phyloP scores from a whole-genome alignment of 2,113 vertebrate genomes.

The Istiophorus platypterus region DNA sequence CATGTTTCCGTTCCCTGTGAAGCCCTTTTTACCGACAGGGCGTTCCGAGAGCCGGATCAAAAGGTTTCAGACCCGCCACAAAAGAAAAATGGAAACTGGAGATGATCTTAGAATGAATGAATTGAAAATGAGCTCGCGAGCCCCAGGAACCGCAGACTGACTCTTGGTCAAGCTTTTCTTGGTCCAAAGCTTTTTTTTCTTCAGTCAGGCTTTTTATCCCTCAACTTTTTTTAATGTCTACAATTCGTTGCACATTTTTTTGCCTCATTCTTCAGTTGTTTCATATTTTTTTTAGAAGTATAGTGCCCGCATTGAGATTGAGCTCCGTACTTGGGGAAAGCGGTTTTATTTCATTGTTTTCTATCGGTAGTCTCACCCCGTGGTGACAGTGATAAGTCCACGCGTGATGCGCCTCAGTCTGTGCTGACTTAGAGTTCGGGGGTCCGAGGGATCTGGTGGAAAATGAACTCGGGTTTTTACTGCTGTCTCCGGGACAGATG shows the following conservation, averaged over 20 bases:
- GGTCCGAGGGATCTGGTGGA: background rate
- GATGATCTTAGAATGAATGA: conserved; percentile 88
- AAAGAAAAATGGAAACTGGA: conserved; percentile 94
- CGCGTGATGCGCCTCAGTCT: background rate
- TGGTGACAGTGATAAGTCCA: too few relatives aligned
- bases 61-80: conserved; percentile 89
- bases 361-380: too few relatives aligned
- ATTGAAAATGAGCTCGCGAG: conserved; percentile 87
- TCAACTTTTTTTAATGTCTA: background rate
- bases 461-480: background rate
- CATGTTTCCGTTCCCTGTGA: conserved; percentile 92
- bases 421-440: background rate
- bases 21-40: conserved; percentile 90
- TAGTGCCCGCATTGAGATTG: background rate
- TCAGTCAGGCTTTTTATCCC: background rate
- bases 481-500: background rate
- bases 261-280: too few relatives aligned
- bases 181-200: background rate
- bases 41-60: conserved; percentile 93
- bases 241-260: too few relatives aligned
- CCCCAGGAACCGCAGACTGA: conserved; percentile 82
- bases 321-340: background rate
- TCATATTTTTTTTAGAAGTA: too few relatives aligned
- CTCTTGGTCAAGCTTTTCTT: conserved; percentile 22
- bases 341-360: background rate